Base-by-base conservation (phyloP, 2,888 invertebrate genomes). In the Drosophila austrosaltans region DNA sequence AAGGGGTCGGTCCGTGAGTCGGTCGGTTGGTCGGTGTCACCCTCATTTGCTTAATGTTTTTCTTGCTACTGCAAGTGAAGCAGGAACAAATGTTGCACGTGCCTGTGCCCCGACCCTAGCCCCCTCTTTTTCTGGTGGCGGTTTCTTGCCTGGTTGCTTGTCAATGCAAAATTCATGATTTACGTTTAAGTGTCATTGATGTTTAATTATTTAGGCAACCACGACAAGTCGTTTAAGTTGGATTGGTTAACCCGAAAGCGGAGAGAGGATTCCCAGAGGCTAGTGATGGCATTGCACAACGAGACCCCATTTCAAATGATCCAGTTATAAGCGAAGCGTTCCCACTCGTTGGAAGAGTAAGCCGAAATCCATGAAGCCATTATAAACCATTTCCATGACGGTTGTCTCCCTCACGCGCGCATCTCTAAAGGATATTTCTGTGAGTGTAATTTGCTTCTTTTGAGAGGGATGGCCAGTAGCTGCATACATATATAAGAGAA, bases 101-200 rank as follows among this genome's bases (percentile, higher is more conserved):
- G 48, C 12, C 48, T 25, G 44, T 48, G 44, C 22, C 22, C 22
- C 68, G 72, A 69, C 25, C 44, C 64, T 10, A 36, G 10, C 10
- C 36, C 36, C 36, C 36, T 4, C 32, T 36, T 0, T 8, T 36
- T 36, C 10, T 36, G 1, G 36, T 36, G 12, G 22, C 67, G 22
- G 64, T 28, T 57, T 22, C 57, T 57, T 22, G 57, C 36, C 36
- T 22, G 22, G 22, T 25, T 39, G 22, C 10, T 39, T 20, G 57
- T 57, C 22, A 20, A 72, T 86, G 84, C 83, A 87, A 86, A 82
- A 87, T 87, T 87, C 86, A 86, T 86, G 88, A 87, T 86, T 86
- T 86, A 86, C 86, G 80, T 87, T 86, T 79, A 86, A 86, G 85
- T 86, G 85, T 86, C 85, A 86, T 86, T 86, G 86, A 77, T 85